Evolutionary conservation across 2,797 vertebrate genomes (phyloP), one percentile per base, ranked within the genome.

Genomic region (Sardinella longiceps): DNA sequence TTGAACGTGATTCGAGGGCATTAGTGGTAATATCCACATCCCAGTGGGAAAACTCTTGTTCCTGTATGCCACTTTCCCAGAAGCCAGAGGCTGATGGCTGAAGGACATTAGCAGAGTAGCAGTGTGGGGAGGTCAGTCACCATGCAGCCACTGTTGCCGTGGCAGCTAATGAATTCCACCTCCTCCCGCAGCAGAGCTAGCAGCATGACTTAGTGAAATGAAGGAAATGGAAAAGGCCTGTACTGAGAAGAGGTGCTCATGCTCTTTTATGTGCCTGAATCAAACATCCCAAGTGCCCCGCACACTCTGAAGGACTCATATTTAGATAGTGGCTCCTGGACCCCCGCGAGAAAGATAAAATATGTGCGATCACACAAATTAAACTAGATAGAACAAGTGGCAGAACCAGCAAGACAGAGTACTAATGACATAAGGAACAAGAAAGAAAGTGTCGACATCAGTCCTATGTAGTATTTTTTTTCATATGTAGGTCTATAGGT

Each of bases 131-230:
- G 33, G 66, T 74, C 30, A 5, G 70, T 77, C 33, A 9, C 70
- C 33, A 39, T 58, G 15, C 82, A 83, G 60, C 82, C 85, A 80
- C 82, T 85, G 70, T 77, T 77, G 66, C 80, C 66, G 37, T 43
- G 83, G 84, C 51, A 81, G 63, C 84, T 84, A 87, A 87, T 84
- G 81, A 85, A 86, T 86, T 84, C 70, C 80, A 85, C 70, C 23
- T 84, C 66, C 51, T 84, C 70, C 5, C 18, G 83, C 82, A 87
- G 82, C 53, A 84, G 60, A 33, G 82, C 84, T 85, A 80, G 63
- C 63, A 80, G 53, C 84, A 53, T 84, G 82, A 60, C 80, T 85
- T 77, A 85, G 63, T 77, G 50, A 87, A 80, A 58, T 88, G 81
- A 6, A 6, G 39, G 80, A 30, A 25, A 28, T 50, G 80, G 25